Evolutionary conservation across 2,888 invertebrate genomes (phyloP).

Genomic region (Oscheius sp.): DNA sequence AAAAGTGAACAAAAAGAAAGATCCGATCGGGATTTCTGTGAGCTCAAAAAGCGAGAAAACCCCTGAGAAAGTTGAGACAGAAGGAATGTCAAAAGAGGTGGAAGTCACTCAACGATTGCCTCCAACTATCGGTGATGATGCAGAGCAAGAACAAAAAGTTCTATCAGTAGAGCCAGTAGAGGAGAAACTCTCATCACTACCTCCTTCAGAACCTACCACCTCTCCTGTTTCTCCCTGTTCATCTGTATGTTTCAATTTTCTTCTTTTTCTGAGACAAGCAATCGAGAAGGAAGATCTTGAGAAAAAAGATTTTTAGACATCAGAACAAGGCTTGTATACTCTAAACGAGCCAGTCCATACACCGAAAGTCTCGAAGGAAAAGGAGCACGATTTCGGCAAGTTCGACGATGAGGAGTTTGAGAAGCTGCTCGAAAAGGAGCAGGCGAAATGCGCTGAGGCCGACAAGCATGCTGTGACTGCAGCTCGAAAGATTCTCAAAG

Average conservation of each 20-base stretch:
- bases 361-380: background rate
- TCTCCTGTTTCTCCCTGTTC: no score
- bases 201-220: no score
- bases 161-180: no score
- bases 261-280: no score
- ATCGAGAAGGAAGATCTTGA: no score
- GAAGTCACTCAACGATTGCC: background rate
- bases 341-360: background rate
- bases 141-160: no score
- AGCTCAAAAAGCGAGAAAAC: background rate
- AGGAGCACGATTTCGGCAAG: constrained; percentile 13
- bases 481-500: constrained; percentile 39
- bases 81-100: no score
- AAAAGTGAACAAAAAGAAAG: background rate
- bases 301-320: background rate
- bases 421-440: constrained; percentile 19
- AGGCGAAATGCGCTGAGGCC: constrained; percentile 4
- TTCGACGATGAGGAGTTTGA: constrained; percentile 22
- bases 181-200: no score
- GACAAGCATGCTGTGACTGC: constrained; percentile 15
- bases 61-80: background rate
- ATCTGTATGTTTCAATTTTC: no score
- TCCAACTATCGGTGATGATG: no score
- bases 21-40: background rate
- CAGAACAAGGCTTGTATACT: background rate